Base-by-base conservation (phyloP, 2,888 invertebrate species). In the Malachius bipustulatus region DNA sequence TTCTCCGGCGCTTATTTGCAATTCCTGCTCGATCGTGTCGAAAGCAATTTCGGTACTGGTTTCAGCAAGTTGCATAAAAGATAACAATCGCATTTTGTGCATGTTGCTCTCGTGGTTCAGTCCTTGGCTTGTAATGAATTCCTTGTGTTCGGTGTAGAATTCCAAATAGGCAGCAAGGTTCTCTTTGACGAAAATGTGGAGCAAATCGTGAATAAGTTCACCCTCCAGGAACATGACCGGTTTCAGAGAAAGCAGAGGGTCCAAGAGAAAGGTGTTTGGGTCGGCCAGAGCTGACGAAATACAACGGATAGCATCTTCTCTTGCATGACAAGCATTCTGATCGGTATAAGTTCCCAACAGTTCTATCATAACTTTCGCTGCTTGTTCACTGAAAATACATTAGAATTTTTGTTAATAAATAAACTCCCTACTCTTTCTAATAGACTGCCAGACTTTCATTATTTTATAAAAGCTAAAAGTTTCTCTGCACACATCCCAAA, bases 61-160 rank as follows among this genome's bases (percentile, higher is more conserved):
- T 62, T 98, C 97, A 3, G 96, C 94, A 67, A 98, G 73, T 59
- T 94, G 93, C 89, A 98, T 96, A 58, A 98, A 91, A 0, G 96
- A 89, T 35, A 98, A 61, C 51, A 97, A 69, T 43, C 96, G 75
- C 91, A 98, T 97, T 65, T 98, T 98, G 56, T 90, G 85, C 65
- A 93, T 74, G 56, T 94, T 93, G 54, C 89, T 83, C 52, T 93
- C 90, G 58, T 96, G 94, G 54, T 88, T 87, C 32, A 96, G 64
- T 30, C 91, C 81, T 73, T 63, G 79, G 1, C 75, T 73, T 31
- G 76, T 81, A 9, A 94, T 82, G 65, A 91, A 93, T 56, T 93
- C 89, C 56, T 84, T 87, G 56, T 96, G 88, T 52, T 82, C 79
- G 49, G 85, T 76, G 59, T 96, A 93, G 62, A 98, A 98, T 43